Conservation (phyloP, 2,888 invertebrate genomes). For the Yponomeuta plumbellus region DNA sequence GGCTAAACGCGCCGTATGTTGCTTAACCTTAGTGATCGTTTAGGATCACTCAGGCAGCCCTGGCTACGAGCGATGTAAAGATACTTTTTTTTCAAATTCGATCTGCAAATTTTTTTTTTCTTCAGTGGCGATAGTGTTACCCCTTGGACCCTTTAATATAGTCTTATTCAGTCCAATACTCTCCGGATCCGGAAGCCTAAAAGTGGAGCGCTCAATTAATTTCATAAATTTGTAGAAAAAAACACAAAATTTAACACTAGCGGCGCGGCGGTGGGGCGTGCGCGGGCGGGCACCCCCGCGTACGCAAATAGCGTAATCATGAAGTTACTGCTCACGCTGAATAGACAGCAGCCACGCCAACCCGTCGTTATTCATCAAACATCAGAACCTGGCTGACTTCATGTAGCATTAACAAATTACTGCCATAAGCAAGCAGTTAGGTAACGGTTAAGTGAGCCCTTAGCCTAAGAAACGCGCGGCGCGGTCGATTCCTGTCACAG, state of each 20-base stretch:
- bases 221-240: not conserved
- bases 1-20: no score
- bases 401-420: conserved; percentile 10
- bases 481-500: not conserved
- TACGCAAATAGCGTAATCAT: conserved; percentile 67
- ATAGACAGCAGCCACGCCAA: conserved; percentile 71
- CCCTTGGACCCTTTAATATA: no score
- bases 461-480: conserved; percentile 6
- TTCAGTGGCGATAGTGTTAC: no score
- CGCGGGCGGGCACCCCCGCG: conserved; percentile 54
- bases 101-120: no score
- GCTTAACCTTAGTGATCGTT: no score
- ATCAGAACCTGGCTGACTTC: conserved; percentile 8
- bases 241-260: not conserved
- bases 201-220: not conserved
- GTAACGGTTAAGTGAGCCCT: conserved; percentile 6
- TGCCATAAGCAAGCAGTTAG: conserved; percentile 4
- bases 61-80: no score
- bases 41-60: no score
- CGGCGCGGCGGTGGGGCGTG: conserved; percentile 62
- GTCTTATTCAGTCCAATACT: no score
- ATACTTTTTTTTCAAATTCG: no score
- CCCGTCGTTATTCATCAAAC: conserved; percentile 58
- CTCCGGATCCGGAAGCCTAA: not conserved
- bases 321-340: conserved; percentile 62